Conservation (phyloP, 2,113 vertebrate genomes). For the Amazona guildingii region DNA sequence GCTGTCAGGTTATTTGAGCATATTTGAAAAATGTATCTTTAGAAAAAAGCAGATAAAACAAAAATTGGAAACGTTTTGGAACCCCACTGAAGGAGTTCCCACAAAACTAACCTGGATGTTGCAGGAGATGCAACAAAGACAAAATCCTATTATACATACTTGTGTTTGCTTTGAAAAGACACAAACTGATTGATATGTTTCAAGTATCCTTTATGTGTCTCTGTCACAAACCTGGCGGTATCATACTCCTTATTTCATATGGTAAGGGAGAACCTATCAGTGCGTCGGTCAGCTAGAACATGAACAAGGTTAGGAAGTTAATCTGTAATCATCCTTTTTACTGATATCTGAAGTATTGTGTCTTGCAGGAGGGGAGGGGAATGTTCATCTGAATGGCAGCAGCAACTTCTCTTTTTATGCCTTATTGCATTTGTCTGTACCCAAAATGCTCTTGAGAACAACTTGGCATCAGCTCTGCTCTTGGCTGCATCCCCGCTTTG, state of each 20-base stretch:
- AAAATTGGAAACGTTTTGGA: not conserved
- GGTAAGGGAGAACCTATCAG: not conserved
- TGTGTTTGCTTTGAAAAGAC: not conserved
- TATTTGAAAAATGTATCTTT: not conserved
- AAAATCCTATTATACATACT: not conserved
- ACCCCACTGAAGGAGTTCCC: not conserved
- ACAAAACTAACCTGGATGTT: not conserved
- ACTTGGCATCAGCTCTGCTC: not conserved
- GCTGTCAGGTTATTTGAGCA: not conserved
- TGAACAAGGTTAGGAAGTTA: not conserved
- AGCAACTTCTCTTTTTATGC: not conserved
- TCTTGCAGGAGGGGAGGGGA: not conserved
- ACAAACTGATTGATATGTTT: not conserved
- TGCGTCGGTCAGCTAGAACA: not conserved
- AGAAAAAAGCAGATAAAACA: not conserved
- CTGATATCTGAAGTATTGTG: not conserved
- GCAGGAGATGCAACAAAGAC: not conserved
- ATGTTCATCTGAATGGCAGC: not conserved
- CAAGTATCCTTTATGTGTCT: not conserved
- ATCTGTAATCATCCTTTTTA: not conserved
- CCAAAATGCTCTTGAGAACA: not conserved
- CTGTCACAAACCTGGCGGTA: not conserved
- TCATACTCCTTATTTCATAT: not conserved
- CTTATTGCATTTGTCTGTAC: fast-evolving
- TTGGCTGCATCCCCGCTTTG: not conserved